A percentile compares a stretch with the other conserved stretches of the same genome.
These are phyloP conservation scores for Antheraea pernyi DNA, from an alignment of 1,140 invertebrate genomes.

Conservation along the genomic window DNA sequence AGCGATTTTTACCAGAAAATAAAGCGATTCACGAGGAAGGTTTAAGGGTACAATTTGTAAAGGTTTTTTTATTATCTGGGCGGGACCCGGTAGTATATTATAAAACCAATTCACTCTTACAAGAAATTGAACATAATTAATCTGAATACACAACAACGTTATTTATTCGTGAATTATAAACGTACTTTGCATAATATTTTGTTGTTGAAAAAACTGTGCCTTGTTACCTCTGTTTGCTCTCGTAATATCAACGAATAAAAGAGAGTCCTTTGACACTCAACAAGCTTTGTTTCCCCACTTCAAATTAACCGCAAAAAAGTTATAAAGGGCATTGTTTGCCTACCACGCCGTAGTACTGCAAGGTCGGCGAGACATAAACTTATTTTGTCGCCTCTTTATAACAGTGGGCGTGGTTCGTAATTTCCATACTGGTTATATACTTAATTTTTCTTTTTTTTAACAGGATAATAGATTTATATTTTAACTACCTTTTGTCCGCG, in stretches of 20 bases:
- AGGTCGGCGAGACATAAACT: neutral
- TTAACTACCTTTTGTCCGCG: too few relatives aligned
- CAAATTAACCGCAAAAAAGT: constrained; percentile 34
- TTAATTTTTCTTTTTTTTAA: neutral
- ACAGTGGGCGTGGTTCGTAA: neutral
- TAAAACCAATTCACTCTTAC: too few relatives aligned
- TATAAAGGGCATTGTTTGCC: constrained; percentile 23
- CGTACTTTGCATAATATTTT: constrained; percentile 11
- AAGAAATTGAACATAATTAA: too few relatives aligned
- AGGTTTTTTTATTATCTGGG: too few relatives aligned
- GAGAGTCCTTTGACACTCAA: constrained; percentile 7
- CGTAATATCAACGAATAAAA: constrained; percentile 14
- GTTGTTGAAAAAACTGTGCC: constrained; percentile 20
- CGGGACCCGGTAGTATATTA: too few relatives aligned
- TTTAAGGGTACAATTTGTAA: too few relatives aligned
- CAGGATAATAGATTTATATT: too few relatives aligned
- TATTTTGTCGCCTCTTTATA: neutral
- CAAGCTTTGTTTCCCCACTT: constrained; percentile 25
- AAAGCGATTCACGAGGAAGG: too few relatives aligned
- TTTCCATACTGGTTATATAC: neutral
- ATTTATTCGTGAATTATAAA: neutral
- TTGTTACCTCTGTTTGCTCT: constrained; percentile 16
- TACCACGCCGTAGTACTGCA: neutral
- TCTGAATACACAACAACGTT: neutral
- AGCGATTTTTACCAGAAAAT: too few relatives aligned